A percentile compares a stretch with the other conserved stretches of the same genome.
phyloP scores from a whole-genome alignment of 2,797 vertebrate genomes.

The Tarsius wallacei region DNA sequence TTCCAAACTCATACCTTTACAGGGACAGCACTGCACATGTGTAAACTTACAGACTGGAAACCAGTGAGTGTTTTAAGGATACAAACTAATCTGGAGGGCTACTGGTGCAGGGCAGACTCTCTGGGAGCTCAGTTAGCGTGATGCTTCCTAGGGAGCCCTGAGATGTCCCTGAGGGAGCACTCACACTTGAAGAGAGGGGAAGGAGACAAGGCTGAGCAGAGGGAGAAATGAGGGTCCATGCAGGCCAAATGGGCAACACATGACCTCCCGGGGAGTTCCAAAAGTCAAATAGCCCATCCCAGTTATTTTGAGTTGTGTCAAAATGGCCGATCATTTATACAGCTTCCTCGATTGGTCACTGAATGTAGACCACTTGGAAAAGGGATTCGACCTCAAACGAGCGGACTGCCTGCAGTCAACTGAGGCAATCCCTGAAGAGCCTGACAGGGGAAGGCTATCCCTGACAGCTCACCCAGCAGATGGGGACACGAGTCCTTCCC shows the following conservation, averaged over 20 bases:
- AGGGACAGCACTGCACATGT: background rate
- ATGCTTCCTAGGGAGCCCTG: background rate
- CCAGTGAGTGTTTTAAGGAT: background rate
- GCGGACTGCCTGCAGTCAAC: background rate
- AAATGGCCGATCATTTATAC: background rate
- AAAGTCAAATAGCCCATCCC: background rate
- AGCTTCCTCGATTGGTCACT: background rate
- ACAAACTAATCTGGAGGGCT: background rate
- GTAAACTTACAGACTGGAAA: background rate
- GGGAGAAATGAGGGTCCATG: background rate
- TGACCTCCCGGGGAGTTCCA: accelerated
- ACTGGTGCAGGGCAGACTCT: background rate
- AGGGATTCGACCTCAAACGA: background rate
- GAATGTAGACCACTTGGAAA: background rate
- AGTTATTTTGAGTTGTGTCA: background rate
- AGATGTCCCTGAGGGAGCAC: no score
- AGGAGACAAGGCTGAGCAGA: background rate
- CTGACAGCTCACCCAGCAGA: background rate
- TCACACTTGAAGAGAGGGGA: background rate
- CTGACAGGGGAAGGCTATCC: background rate
- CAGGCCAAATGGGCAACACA: background rate
- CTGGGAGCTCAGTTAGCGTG: background rate
- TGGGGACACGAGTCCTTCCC: background rate
- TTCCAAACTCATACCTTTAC: background rate
- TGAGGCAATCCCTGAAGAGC: background rate